A percentile compares a stretch with the other conserved stretches of the same genome.
These are phyloP conservation scores for Isaurus tuberculatus DNA, from an alignment of 92 coral and sea anemone genomes.

Conservation along the genomic window DNA sequence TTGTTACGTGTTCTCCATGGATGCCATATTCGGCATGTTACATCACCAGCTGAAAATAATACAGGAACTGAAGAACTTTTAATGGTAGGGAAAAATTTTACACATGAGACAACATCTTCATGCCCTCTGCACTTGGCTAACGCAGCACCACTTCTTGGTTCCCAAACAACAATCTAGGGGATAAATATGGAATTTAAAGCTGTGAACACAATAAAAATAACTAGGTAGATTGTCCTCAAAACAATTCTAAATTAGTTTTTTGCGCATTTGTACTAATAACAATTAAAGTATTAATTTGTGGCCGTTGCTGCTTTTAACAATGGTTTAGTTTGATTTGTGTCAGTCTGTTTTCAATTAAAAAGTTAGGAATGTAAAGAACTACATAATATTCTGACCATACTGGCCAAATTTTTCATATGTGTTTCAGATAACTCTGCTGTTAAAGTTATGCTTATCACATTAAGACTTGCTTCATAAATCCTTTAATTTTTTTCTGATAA, in stretches of 20 bases:
- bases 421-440: too few relatives aligned
- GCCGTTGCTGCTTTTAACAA: too few relatives aligned
- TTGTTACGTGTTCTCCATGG: conserved; percentile 87
- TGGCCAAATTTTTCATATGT: too few relatives aligned
- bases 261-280: too few relatives aligned
- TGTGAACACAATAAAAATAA: neutral
- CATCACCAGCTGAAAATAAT: conserved; percentile 87
- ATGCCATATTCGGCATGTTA: conserved; percentile 90
- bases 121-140: conserved; percentile 83
- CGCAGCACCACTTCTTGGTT: conserved; percentile 92
- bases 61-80: conserved; percentile 83
- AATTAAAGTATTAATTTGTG: too few relatives aligned
- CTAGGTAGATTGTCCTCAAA: neutral
- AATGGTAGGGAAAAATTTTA: conserved; percentile 85
- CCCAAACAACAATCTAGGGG: conserved; percentile 87
- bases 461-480: too few relatives aligned
- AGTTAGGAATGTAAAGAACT: too few relatives aligned
- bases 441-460: too few relatives aligned
- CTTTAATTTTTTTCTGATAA: too few relatives aligned
- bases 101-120: conserved; percentile 79
- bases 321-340: too few relatives aligned
- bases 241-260: neutral
- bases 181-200: neutral
- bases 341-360: too few relatives aligned
- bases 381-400: too few relatives aligned